phyloP scores from a whole-genome alignment of 2,113 vertebrate species.

The Tympanuchus pallidicinctus region DNA sequence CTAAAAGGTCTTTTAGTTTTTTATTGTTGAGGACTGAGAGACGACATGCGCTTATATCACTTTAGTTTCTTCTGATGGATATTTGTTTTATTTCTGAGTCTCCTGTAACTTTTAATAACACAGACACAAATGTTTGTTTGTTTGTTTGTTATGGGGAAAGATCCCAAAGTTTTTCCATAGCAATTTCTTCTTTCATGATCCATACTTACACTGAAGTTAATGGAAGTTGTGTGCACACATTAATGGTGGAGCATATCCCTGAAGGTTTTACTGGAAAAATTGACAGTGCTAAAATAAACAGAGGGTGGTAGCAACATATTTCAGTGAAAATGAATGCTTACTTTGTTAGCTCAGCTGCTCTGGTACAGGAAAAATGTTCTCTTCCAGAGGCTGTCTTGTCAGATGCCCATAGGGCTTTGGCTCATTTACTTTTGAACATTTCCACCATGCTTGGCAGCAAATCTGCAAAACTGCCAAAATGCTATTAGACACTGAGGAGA shows the following conservation, averaged over 20 bases:
- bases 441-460: background rate
- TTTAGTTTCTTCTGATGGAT: background rate
- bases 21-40: background rate
- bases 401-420: background rate
- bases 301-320: background rate
- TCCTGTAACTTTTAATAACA: background rate
- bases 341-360: constrained; percentile 48
- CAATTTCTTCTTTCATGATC: background rate
- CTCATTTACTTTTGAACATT: constrained; percentile 36
- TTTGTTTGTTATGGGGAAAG: background rate
- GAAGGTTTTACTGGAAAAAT: constrained; percentile 24
- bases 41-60: background rate
- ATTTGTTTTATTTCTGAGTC: background rate
- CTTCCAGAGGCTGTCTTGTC: background rate
- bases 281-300: constrained; percentile 36
- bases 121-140: background rate
- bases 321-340: constrained; percentile 16
- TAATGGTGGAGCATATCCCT: background rate
- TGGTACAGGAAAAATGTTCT: background rate
- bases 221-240: background rate
- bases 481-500: background rate
- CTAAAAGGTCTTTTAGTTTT: background rate
- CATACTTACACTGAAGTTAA: background rate
- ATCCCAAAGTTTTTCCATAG: background rate
- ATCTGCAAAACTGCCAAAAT: background rate